Evolutionary conservation across 2,888 invertebrate genomes (phyloP).

Genomic region (Callosobruchus maculatus): DNA sequence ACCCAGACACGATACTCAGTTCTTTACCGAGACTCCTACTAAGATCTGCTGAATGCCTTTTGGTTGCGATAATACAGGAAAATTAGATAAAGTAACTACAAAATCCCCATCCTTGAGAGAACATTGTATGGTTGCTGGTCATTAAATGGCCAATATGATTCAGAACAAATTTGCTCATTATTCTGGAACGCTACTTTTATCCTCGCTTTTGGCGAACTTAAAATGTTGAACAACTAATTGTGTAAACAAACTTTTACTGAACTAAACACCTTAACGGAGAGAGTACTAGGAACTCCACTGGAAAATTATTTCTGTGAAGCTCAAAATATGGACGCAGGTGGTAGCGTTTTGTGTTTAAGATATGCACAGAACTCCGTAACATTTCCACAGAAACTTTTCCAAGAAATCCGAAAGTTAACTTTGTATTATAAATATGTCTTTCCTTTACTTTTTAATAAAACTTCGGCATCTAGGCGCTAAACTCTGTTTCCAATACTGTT

Average conservation of each 20-base stretch:
- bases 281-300: neutral
- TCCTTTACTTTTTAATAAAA: slow-evolving; percentile 4
- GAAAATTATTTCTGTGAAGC: neutral
- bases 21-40: neutral
- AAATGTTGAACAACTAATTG: too few species aligned
- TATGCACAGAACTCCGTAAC: slow-evolving; percentile 5
- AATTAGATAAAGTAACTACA: neutral
- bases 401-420: slow-evolving; percentile 12
- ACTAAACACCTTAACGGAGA: neutral
- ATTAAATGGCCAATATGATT: too few species aligned
- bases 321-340: slow-evolving; percentile 11
- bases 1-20: neutral
- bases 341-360: slow-evolving; percentile 9
- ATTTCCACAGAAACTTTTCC: slow-evolving; percentile 7
- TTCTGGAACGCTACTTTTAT: too few species aligned
- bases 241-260: neutral
- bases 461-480: neutral
- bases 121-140: too few species aligned
- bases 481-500: neutral
- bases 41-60: neutral
- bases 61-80: neutral
- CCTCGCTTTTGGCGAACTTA: too few species aligned
- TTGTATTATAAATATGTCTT: slow-evolving; percentile 11
- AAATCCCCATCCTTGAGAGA: too few species aligned
- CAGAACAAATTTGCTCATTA: too few species aligned